Evolutionary conservation across 92 coral and sea anemone genomes (phyloP).

Genomic region (Desmophyllum pertusum): DNA sequence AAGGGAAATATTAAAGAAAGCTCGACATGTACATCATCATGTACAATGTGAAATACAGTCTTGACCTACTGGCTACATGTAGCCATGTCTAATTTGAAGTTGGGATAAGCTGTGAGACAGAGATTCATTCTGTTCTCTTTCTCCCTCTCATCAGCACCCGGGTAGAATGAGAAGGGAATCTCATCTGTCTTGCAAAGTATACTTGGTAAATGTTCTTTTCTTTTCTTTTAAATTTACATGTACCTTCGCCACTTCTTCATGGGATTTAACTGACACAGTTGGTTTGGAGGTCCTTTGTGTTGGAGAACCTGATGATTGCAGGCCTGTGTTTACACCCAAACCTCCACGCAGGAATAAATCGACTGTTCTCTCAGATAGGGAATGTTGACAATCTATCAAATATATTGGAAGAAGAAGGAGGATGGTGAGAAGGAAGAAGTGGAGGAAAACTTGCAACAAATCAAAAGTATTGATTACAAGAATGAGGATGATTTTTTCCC

Average conservation of each 20-base stretch:
- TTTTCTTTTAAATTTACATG: neutral
- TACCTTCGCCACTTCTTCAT: conserved; percentile 34
- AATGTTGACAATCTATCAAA: conserved; percentile 4
- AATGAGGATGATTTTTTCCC: no score
- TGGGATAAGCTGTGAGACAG: neutral
- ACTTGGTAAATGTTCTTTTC: no score
- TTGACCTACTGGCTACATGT: neutral
- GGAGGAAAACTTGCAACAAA: neutral
- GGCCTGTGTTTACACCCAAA: neutral
- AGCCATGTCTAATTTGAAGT: neutral
- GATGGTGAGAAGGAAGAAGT: neutral
- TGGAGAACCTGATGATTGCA: conserved; percentile 5
- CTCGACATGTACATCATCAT: no score
- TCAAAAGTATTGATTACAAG: no score
- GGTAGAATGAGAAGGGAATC: neutral
- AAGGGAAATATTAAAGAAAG: no score
- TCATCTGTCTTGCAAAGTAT: no score
- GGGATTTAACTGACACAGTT: neutral
- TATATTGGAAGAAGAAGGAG: neutral
- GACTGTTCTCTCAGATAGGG: conserved; percentile 21
- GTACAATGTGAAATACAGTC: no score
- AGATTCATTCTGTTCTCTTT: no score
- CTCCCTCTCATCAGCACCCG: neutral
- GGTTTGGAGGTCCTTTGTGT: neutral
- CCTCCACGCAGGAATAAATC: neutral